These are phyloP conservation scores for Cotesia vestalis DNA, from an alignment of 1,140 invertebrate species.

Conservation along the genomic window DNA sequence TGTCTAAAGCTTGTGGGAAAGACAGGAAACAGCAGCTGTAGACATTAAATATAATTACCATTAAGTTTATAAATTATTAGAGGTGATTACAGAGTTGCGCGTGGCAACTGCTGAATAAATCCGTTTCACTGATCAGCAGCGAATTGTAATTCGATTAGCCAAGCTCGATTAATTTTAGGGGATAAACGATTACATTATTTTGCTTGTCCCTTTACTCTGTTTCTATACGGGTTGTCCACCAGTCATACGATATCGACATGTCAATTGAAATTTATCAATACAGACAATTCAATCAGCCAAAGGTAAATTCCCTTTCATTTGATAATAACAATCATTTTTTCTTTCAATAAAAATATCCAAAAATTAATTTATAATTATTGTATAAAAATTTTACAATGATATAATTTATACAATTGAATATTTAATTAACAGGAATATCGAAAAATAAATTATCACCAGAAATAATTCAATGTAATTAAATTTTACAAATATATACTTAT, in stretches of 20 bases:
- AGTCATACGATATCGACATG: constrained; percentile 7
- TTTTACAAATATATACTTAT: not conserved
- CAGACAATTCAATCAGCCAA: not conserved
- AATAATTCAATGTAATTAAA: too few relatives aligned
- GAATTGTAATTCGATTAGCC: constrained; percentile 22
- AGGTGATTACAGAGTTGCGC: not conserved
- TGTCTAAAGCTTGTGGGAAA: too few relatives aligned
- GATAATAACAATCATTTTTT: too few relatives aligned
- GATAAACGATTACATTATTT: constrained; percentile 25
- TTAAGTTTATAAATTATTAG: not conserved
- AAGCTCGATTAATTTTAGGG: constrained; percentile 20
- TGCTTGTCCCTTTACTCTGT: not conserved
- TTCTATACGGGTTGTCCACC: not conserved
- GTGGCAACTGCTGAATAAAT: constrained; percentile 9
- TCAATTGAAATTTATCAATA: constrained; percentile 5
- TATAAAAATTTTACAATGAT: too few relatives aligned
- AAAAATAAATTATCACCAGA: not conserved
- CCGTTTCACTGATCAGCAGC: constrained; percentile 8
- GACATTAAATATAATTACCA: not conserved
- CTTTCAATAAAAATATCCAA: too few relatives aligned
- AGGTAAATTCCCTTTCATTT: too few relatives aligned
- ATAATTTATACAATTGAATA: not conserved
- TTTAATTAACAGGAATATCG: not conserved
- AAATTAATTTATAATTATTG: too few relatives aligned
- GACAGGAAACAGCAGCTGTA: too few relatives aligned